Base-by-base conservation (phyloP, 2,797 vertebrate genomes). In the Typhlichthys eigenmanni region DNA sequence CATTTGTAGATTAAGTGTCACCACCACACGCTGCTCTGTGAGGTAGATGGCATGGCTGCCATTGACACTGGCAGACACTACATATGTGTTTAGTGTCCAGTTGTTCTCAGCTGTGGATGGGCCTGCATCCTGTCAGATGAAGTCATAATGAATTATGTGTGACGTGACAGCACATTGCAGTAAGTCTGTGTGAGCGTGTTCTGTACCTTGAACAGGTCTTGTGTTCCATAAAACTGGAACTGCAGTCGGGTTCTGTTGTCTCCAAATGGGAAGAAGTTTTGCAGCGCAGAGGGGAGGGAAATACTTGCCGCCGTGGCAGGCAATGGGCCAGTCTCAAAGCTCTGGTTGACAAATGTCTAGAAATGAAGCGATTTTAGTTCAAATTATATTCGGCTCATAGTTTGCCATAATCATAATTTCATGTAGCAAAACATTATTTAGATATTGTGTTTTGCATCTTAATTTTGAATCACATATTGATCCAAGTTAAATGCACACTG, bases 51-150 rank as follows among this genome's bases (percentile, higher is more conserved):
- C 47, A 0, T 67, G 65, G 11, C 76, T 77, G 11, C 93, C 87
- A 71, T 90, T 93, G 71, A 95, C 63, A 62, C 93, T 95, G 85
- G 95, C 94, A 67, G 96, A 95, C 60, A 98, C 89, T 48, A 98
- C 79, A 0, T 92, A 94, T 0, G 93, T 92, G 68, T 93, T 94
- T 73, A 98, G 62, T 1, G 2, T 76, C 82, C 75, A 51, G 13
- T 17, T 71, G 3, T 1, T 75, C 6, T 72, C 32, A 38, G 69
- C 46, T 62, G 32, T 8, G 58, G 6, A 32, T 51, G 11, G 49
- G 5, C 62, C 2, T 0, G 61, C 16, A 29, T 93, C 92, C 95
- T 98, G 73, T 65, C 72, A 61, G 62, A 68, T 55, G 58, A 0
- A 67, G 12, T 14, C 47, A 43, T 43, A 43, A 43, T 43, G 38